Percentiles rank a stretch among this genome's conserved stretches.
phyloP scores from a whole-genome alignment of 2,797 vertebrate species.

The Premnoplex brunnescens region DNA sequence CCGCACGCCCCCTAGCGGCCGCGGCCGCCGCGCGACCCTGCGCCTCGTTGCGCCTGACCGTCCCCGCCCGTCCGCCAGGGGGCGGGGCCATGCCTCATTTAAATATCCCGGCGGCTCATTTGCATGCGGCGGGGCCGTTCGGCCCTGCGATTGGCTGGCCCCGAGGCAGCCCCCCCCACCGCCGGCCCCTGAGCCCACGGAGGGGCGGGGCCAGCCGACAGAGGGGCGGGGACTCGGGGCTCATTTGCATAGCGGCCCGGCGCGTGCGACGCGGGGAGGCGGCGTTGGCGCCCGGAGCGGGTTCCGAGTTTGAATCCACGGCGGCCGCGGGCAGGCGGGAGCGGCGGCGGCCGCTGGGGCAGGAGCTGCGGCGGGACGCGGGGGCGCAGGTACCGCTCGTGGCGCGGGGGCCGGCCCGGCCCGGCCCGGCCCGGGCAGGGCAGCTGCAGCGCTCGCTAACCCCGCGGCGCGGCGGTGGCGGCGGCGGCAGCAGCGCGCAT shows the following conservation, averaged over 20 bases:
- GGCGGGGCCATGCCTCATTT: constrained; percentile 73
- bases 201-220: constrained; percentile 15
- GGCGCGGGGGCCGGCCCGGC: background rate
- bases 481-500: constrained; percentile 21
- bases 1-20: background rate
- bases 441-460: background rate
- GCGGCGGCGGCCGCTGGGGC: background rate
- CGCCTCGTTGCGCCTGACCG: background rate
- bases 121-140: constrained; percentile 61
- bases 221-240: constrained; percentile 3
- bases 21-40: background rate
- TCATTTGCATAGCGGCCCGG: constrained; percentile 80
- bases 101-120: constrained; percentile 67
- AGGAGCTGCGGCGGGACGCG: background rate
- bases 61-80: background rate
- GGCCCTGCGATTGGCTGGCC: constrained; percentile 55
- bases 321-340: background rate
- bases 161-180: background rate
- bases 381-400: background rate
- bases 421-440: background rate
- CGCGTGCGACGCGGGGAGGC: constrained; percentile 50
- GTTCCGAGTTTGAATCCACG: constrained; percentile 71
- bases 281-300: constrained; percentile 24
- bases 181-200: background rate
- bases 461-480: background rate